Evolutionary conservation across 2,888 invertebrate species (phyloP).

Genomic region (Parasteatoda lunata): DNA sequence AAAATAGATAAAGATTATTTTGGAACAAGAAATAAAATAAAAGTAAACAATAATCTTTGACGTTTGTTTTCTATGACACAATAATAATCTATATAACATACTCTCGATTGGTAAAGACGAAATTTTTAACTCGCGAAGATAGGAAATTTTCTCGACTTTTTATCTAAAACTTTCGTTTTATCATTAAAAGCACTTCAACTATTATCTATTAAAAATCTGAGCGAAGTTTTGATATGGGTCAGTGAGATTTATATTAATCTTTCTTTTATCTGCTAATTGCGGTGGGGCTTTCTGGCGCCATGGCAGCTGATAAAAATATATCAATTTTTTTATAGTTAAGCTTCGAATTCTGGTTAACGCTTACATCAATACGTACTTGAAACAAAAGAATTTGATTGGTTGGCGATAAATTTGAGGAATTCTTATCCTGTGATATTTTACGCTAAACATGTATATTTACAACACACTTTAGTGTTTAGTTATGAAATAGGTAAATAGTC

Average conservation of each 20-base stretch:
- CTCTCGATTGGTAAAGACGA: no score
- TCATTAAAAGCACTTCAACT: neutral
- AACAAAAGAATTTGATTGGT: slow-evolving; percentile 13
- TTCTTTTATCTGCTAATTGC: slow-evolving; percentile 26
- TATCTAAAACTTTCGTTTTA: neutral
- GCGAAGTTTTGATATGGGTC: slow-evolving; percentile 49
- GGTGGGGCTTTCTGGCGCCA: slow-evolving; percentile 34
- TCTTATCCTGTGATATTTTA: no score
- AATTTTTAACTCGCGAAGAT: no score
- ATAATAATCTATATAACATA: no score
- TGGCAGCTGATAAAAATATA: slow-evolving; percentile 21
- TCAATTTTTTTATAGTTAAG: slow-evolving; percentile 33
- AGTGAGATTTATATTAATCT: slow-evolving; percentile 48
- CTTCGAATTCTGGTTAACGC: neutral
- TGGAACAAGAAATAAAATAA: no score
- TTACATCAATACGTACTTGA: slow-evolving; percentile 27
- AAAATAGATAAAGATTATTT: no score
- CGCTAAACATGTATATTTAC: no score
- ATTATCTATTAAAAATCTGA: slow-evolving; percentile 47
- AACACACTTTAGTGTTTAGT: no score
- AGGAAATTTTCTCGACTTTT: neutral
- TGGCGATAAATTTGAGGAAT: neutral
- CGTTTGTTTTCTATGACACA: no score
- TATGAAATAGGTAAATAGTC: no score
- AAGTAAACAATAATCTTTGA: no score